Conservation (phyloP, 2,113 vertebrate genomes). For the Coturnix japonica region DNA sequence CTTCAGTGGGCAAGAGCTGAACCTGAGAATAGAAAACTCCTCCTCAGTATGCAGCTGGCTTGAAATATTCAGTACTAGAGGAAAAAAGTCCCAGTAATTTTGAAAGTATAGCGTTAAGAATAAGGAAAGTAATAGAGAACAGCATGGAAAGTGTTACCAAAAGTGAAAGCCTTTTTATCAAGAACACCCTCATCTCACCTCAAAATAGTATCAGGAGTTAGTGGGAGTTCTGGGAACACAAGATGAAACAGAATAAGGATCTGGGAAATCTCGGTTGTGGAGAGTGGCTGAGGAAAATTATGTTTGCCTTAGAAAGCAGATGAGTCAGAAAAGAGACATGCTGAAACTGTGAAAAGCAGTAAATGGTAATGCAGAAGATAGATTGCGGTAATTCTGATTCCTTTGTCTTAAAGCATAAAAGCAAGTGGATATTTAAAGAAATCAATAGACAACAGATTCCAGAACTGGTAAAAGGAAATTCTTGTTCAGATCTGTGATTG, state of each 20-base stretch:
- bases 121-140: conserved; percentile 7
- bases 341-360: conserved; percentile 8
- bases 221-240: conserved; percentile 42
- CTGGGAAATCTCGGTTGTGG: neutral
- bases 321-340: conserved; percentile 1
- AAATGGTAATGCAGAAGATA: neutral
- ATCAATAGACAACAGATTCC: neutral
- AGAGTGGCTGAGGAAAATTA: neutral
- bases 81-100: neutral
- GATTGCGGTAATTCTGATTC: neutral
- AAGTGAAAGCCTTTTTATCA: neutral
- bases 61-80: conserved; percentile 5
- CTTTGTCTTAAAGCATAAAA: neutral
- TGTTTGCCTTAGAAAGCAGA: conserved; percentile 42
- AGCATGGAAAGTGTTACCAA: neutral
- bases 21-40: neutral
- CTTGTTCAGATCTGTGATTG: neutral
- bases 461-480: neutral
- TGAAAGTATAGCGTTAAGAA: neutral
- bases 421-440: neutral
- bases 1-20: neutral
- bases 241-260: conserved; percentile 12
- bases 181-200: neutral
- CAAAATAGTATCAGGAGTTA: conserved; percentile 17
- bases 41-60: neutral